Evolutionary conservation across 2,888 invertebrate species (phyloP).

Genomic region (Ophion ventricosus): DNA sequence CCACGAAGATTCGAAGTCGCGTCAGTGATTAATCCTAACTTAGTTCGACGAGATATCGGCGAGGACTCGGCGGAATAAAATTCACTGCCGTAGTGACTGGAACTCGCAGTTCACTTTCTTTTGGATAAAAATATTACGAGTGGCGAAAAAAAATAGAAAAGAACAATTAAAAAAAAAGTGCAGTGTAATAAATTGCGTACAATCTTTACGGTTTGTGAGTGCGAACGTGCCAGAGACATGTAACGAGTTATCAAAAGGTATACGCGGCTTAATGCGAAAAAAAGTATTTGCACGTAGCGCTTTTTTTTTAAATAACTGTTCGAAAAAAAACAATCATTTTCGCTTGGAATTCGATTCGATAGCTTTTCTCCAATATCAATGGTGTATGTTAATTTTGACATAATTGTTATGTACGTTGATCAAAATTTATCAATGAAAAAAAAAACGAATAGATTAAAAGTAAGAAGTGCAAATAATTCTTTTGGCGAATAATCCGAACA

Average conservation of each 20-base stretch:
- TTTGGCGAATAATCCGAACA: too few species aligned
- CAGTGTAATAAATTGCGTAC: conserved; percentile 30
- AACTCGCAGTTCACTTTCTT: conserved; percentile 13
- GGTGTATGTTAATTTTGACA: too few species aligned
- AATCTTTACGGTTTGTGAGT: conserved; percentile 3
- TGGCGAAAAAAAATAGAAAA: conserved; percentile 6
- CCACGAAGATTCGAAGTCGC: conserved; percentile 16
- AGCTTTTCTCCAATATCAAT: too few species aligned
- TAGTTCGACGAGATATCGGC: conserved; percentile 10
- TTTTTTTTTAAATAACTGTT: too few species aligned
- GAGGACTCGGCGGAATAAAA: conserved; percentile 19
- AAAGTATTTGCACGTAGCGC: too few species aligned
- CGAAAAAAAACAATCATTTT: too few species aligned
- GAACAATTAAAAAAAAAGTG: conserved; percentile 7
- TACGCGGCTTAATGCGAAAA: neutral
- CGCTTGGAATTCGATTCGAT: too few species aligned
- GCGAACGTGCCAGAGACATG: conserved; percentile 25
- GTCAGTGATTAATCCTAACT: conserved; percentile 33
- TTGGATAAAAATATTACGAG: conserved; percentile 12
- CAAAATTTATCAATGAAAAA: too few species aligned
- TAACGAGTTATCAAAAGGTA: conserved; percentile 52
- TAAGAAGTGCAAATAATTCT: too few species aligned
- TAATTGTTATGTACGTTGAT: too few species aligned
- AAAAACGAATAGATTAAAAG: too few species aligned
- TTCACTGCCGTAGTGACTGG: conserved; percentile 8